Base-by-base conservation (phyloP, 2,888 invertebrate species). In the Abrostola triplasia region DNA sequence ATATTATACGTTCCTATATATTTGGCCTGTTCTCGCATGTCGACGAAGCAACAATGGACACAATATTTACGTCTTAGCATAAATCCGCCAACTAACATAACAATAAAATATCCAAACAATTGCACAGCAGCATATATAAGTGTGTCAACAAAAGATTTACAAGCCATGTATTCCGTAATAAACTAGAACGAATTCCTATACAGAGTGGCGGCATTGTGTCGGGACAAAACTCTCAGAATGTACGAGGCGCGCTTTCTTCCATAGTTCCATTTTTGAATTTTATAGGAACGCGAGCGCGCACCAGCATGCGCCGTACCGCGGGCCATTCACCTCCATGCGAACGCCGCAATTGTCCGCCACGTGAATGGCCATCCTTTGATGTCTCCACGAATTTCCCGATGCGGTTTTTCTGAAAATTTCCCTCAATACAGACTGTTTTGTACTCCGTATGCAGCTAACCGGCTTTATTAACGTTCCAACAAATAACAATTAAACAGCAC, bases 221-320 rank as follows among this genome's bases (percentile, higher is more conserved):
- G 66, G 68, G 66, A 83, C 82, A 84, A 82, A 83, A 84, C 80
- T 81, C 75, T 76, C 80, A 78, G 83, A 83, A 85, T 83, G 80
- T 81, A 83, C 77, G 79, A 67, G 61, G 76, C 72, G 76, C 74
- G 75, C 81, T 85, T 86, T 86, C 85, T 86, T 85, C 81, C 73
- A 75, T 79, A 79, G 80, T 84, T 80, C 82, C 80, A 82, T 86
- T 88, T 88, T 84, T 82, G 82, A 87, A 88, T 86, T 82, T 85
- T 78, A 83, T 86, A 84, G 83, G 79, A 77, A 80, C 72, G 69
- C 73, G 73, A 79, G 77, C 63, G 54, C 63, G 66, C 62, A 52
- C 64, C 77, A 79, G 77, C 63, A 53, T 61, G 66, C 62, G 78
- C 73, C 76, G 74, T 67, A 59, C 61, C 62, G 67, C 66, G 72